Base-by-base conservation (phyloP, 2,888 invertebrate genomes). In the Dynastes tityus region DNA sequence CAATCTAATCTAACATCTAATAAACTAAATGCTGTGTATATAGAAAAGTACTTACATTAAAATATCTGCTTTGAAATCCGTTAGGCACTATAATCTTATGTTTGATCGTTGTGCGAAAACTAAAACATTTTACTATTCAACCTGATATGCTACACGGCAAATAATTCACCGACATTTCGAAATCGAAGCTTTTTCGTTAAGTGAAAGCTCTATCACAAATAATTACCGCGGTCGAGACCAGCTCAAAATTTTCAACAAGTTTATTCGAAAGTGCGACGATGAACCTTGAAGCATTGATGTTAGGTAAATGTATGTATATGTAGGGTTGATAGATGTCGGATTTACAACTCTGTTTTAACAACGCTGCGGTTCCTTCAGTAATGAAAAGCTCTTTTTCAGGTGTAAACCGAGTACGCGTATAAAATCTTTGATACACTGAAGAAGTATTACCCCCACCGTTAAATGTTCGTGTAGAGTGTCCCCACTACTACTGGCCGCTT, bases 381-480 rank as follows among this genome's bases (percentile, higher is more conserved):
- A 74, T 61, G 61, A 63, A 74, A 74, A 74, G 73, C 73, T 74
- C 73, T 74, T 74, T 74, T 74, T 74, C 73, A 74, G 73, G 73
- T 73, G 58, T 40, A 73, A 73, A 74, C 61, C 45, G 45, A 61
- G 63, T 74, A 49, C 73, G 40, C 73, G 73, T 68, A 68, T 29
- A 68, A 68, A 68, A 68, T 68, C 51, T 45, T 74, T 74, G 61
- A 74, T 74, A 74, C 58, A 74, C 73, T 74, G 73, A 74, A 74
- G 73, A 74, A 74, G 58, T 61, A 61, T 63, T 61, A 74, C 45
- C 73, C 73, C 73, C 73, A 74, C 73, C 73, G 73, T 74, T 74
- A 74, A 58, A 37, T 58, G 37, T 73, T 73, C 51, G 73, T 22
- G 22, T 73, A 61, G 73, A 45, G 61, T 51, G 68, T 74, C 73